Percentiles rank a stretch among this genome's conserved stretches.
Conservation (phyloP, 2,888 invertebrate genomes). For the Salpingus planirostris region DNA sequence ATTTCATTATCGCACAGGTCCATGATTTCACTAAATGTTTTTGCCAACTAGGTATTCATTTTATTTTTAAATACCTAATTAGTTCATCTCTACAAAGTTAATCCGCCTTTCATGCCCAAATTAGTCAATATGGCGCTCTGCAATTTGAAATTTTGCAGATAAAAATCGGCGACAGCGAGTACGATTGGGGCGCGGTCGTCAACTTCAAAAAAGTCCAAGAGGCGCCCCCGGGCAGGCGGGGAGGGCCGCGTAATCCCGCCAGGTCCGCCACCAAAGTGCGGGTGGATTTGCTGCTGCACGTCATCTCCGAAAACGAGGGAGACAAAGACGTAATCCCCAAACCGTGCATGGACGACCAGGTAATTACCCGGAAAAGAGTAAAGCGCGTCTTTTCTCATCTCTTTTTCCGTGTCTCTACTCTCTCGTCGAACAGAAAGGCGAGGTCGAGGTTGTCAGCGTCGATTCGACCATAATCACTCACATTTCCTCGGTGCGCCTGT, state of each 20-base stretch:
- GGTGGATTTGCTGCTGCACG: constrained; percentile 75
- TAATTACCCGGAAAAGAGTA: constrained; percentile 23
- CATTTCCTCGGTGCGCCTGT: constrained; percentile 82
- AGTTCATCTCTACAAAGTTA: no score
- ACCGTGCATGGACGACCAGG: constrained; percentile 61
- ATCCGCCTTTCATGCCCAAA: no score
- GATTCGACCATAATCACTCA: constrained; percentile 72
- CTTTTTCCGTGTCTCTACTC: no score
- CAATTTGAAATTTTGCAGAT: no score
- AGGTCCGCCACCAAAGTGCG: constrained; percentile 57
- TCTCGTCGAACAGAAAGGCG: constrained; percentile 70
- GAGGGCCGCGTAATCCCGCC: constrained; percentile 43
- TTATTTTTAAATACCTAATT: no score
- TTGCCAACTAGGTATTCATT: no score
- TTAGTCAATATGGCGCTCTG: no score
- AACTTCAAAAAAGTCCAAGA: constrained; percentile 60
- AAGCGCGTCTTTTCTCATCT: neutral
- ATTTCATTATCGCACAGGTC: no score
- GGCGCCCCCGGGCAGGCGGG: constrained; percentile 20
- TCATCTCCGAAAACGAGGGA: constrained; percentile 55
- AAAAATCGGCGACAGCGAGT: constrained; percentile 74
- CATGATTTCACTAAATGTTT: no score
- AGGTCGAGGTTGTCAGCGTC: constrained; percentile 85
- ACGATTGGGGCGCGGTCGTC: constrained; percentile 95
- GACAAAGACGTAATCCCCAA: constrained; percentile 50